phyloP scores from a whole-genome alignment of 2,113 vertebrate genomes.

The Struthidea cinerea region DNA sequence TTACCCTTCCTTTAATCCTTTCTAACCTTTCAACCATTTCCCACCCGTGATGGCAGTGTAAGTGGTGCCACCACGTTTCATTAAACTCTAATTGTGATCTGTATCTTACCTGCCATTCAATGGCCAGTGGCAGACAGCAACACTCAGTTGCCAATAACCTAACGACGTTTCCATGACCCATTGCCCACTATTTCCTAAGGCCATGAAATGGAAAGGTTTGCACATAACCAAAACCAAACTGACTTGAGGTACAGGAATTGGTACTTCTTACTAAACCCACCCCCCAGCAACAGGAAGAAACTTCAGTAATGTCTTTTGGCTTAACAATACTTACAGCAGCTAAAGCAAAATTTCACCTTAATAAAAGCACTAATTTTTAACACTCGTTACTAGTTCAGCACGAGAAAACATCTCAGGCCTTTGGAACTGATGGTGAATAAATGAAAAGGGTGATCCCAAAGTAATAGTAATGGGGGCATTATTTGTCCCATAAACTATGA shows the following conservation, averaged over 20 bases:
- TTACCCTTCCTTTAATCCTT: not conserved
- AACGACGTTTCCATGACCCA: not conserved
- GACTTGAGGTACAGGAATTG: not conserved
- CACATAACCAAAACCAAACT: not conserved
- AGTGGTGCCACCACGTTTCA: not conserved
- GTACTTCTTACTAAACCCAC: not conserved
- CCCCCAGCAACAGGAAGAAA: not conserved
- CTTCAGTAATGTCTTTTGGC: not conserved
- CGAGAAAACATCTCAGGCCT: not conserved
- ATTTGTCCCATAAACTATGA: not conserved
- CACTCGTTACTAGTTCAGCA: not conserved
- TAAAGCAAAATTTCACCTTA: not conserved
- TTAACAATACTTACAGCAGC: not conserved
- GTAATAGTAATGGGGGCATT: not conserved
- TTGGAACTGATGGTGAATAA: not conserved
- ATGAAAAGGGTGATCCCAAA: not conserved
- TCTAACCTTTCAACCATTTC: not conserved
- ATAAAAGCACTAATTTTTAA: not conserved
- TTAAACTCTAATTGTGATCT: not conserved
- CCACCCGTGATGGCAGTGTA: not conserved
- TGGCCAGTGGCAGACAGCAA: not conserved
- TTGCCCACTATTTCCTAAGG: not conserved
- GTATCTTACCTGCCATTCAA: not conserved
- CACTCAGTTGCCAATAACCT: not conserved
- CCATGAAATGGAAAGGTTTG: not conserved